Base-by-base conservation (phyloP, 2,888 invertebrate species). In the Rhopalosiphum nymphaeae region DNA sequence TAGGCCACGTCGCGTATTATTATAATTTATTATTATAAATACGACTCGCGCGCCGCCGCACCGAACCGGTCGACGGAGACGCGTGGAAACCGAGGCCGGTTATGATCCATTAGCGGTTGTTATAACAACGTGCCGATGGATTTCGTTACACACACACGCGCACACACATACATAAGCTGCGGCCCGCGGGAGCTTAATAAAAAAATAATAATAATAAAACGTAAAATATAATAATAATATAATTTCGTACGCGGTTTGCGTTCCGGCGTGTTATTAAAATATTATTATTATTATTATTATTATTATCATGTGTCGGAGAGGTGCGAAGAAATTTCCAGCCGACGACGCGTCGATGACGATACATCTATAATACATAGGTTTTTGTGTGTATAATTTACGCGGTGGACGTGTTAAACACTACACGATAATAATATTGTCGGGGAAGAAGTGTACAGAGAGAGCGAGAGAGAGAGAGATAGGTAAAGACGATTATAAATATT, bases 291-390 rank as follows among this genome's bases (percentile, higher is more conserved):
- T 36, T 78, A 78, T 78, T 42, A 85, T 85, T 78, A 78, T 36
- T 84, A 84, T 84, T 26, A 86, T 85, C 44, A n/a, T 46, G 29
- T 44, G 86, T 86, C 29, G 36, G 49, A 92, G 90, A 93, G 94
- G 94, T 90, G 94, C 94, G 94, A 94, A 94, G 94, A 92, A 88
- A 92, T 87, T 87, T 87, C 46, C 49, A 49, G 86, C 53, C 91
- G 91, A 84, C 36, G 78, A 78, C 67, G 67, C 57, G 91, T 49
- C 91, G 78, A 49, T 49, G 1, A n/a, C 89, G 89, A 53, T 29
- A 26, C 26, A 44, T 44, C n/a, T n/a, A 53, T 46, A 46, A 46
- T 46, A 46, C 88, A 36, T 42, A 16, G 89, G 89, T 53, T 53
- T 78, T 78, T 36, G 78, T 78, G 36, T 44, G 89, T 93, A 42